These are phyloP conservation scores for Pimephales promelas DNA, from an alignment of 2,113 vertebrate genomes.

Conservation along the genomic window DNA sequence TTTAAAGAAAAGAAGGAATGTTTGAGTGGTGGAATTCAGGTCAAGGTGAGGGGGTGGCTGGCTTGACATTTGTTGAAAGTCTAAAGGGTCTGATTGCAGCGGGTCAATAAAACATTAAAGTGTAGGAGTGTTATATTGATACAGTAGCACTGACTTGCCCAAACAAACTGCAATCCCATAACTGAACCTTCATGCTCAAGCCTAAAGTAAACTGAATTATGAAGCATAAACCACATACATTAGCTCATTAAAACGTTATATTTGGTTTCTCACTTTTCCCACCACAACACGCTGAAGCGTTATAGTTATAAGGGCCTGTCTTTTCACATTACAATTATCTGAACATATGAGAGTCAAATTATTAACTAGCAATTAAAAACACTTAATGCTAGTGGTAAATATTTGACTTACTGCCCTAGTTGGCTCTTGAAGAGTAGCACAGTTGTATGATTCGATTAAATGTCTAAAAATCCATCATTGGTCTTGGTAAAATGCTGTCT, in stretches of 20 bases:
- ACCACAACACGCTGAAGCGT: background rate
- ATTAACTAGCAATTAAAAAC: background rate
- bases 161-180: background rate
- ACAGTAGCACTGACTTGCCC: background rate
- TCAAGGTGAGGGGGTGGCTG: slow-evolving; percentile 51
- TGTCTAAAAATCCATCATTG: background rate
- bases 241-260: background rate
- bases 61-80: slow-evolving; percentile 49
- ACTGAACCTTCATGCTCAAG: background rate
- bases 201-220: background rate
- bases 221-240: background rate
- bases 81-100: slow-evolving; percentile 14
- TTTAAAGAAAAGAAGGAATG: slow-evolving; percentile 11
- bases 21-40: slow-evolving; percentile 47
- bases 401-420: background rate
- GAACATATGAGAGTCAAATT: background rate
- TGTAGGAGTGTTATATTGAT: background rate
- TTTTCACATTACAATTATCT: background rate
- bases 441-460: background rate
- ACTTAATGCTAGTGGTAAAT: background rate
- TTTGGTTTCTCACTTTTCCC: background rate
- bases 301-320: background rate
- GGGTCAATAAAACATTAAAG: slow-evolving; percentile 11
- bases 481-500: background rate
- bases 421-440: background rate